Conservation (phyloP, 2,113 vertebrate genomes). For the Gallinago jamesoni region DNA sequence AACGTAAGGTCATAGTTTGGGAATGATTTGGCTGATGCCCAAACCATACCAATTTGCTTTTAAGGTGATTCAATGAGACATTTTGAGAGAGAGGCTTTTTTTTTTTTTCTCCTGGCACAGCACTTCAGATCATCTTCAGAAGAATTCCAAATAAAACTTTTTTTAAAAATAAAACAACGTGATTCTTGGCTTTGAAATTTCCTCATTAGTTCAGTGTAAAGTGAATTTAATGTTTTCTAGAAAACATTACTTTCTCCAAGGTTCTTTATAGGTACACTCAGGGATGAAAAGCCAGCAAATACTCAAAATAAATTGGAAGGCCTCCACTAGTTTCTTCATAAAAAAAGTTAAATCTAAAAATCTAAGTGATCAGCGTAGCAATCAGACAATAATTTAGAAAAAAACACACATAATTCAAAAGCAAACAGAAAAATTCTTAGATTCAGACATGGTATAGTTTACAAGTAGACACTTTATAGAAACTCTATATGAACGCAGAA, state of each 20-base stretch:
- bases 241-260: neutral
- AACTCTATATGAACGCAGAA: neutral
- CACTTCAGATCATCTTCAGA: neutral
- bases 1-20: neutral
- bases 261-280: neutral
- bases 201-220: neutral
- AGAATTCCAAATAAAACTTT: neutral
- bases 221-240: neutral
- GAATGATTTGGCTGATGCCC: neutral
- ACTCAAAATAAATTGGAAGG: neutral
- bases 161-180: fast-evolving
- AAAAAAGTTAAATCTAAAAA: neutral
- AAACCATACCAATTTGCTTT: neutral
- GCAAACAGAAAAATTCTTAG: neutral
- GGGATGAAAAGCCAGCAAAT: neutral
- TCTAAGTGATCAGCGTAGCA: fast-evolving
- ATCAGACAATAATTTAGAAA: neutral
- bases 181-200: neutral
- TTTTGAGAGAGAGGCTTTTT: neutral
- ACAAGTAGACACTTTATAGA: neutral
- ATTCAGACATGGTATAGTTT: fast-evolving
- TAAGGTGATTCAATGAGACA: neutral
- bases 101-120: neutral
- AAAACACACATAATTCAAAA: neutral
- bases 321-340: fast-evolving